phyloP scores from a whole-genome alignment of 2,113 vertebrate species.

The Astur gentilis region DNA sequence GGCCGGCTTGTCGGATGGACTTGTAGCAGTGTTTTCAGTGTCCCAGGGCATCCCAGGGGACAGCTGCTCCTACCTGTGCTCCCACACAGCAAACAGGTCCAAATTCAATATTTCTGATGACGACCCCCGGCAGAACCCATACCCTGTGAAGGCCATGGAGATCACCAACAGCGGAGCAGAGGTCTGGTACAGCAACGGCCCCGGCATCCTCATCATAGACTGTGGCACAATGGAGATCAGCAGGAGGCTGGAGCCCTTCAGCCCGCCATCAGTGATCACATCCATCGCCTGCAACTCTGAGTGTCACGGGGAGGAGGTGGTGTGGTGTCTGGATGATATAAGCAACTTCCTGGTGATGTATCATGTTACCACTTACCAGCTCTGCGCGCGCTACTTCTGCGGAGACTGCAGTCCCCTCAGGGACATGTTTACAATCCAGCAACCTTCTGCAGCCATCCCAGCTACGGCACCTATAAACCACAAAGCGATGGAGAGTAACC shows the following conservation, averaged over 20 bases:
- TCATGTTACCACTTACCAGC: slow-evolving; percentile 81
- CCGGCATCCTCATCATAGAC: slow-evolving; percentile 86
- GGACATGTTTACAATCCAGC: slow-evolving; percentile 82
- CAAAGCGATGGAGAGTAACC: background rate
- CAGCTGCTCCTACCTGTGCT: slow-evolving; percentile 87
- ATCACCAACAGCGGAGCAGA: slow-evolving; percentile 81
- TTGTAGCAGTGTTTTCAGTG: slow-evolving; percentile 81
- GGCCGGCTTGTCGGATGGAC: slow-evolving; percentile 88
- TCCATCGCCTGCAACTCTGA: slow-evolving; percentile 79
- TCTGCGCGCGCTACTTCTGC: slow-evolving; percentile 89
- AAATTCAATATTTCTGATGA: slow-evolving; percentile 82
- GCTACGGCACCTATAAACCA: background rate
- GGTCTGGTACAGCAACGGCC: slow-evolving; percentile 94
- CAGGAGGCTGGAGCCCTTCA: slow-evolving; percentile 85
- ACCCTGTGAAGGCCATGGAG: slow-evolving; percentile 84
- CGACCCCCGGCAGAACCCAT: slow-evolving; percentile 86
- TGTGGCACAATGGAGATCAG: slow-evolving; percentile 75
- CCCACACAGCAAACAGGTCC: slow-evolving; percentile 87
- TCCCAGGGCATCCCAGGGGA: slow-evolving; percentile 79
- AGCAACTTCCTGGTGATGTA: slow-evolving; percentile 88
- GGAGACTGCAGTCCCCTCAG: slow-evolving; percentile 85
- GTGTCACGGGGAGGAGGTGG: slow-evolving; percentile 84
- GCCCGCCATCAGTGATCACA: slow-evolving; percentile 70
- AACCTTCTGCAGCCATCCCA: background rate
- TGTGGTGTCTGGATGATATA: slow-evolving; percentile 88